Percentiles rank a stretch among this genome's conserved stretches.
phyloP scores from a whole-genome alignment of 2,888 invertebrate genomes.

The Notodonta dromedarius region DNA sequence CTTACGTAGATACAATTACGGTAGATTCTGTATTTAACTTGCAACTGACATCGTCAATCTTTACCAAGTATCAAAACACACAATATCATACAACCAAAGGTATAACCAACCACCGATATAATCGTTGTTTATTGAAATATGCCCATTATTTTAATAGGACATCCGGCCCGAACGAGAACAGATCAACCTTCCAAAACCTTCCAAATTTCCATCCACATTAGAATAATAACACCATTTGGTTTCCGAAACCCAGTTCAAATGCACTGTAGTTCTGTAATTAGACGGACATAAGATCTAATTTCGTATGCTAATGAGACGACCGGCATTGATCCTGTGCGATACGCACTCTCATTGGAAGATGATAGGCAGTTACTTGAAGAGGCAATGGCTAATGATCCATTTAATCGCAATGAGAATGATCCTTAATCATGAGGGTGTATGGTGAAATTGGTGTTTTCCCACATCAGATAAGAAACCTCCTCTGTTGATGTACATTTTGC shows the following conservation, averaged over 20 bases:
- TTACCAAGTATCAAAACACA: too few species aligned
- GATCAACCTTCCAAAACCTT: constrained; percentile 42
- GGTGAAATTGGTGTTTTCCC: neutral
- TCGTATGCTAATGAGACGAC: constrained; percentile 63
- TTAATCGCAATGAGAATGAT: constrained; percentile 28
- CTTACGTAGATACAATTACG: too few species aligned
- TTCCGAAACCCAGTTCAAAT: constrained; percentile 12
- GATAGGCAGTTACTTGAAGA: constrained; percentile 40
- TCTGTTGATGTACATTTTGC: too few species aligned
- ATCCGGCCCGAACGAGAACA: constrained; percentile 64
- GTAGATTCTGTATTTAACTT: too few species aligned
- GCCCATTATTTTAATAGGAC: constrained; percentile 80
- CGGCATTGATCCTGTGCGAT: constrained; percentile 53
- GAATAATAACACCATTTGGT: constrained; percentile 67
- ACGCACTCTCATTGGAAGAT: constrained; percentile 44
- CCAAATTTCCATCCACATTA: constrained; percentile 54
- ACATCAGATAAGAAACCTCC: too few species aligned
- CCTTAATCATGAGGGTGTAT: neutral
- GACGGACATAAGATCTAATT: constrained; percentile 54
- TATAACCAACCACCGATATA: constrained; percentile 49
- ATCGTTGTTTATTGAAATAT: constrained; percentile 77
- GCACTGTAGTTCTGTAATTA: constrained; percentile 54
- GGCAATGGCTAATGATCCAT: neutral
- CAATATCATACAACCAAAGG: neutral
- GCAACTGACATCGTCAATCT: too few species aligned